A percentile compares a stretch with the other conserved stretches of the same genome.
Evolutionary conservation across 2,888 invertebrate genomes (phyloP).

Genomic region (Microctonus aethiopoides): DNA sequence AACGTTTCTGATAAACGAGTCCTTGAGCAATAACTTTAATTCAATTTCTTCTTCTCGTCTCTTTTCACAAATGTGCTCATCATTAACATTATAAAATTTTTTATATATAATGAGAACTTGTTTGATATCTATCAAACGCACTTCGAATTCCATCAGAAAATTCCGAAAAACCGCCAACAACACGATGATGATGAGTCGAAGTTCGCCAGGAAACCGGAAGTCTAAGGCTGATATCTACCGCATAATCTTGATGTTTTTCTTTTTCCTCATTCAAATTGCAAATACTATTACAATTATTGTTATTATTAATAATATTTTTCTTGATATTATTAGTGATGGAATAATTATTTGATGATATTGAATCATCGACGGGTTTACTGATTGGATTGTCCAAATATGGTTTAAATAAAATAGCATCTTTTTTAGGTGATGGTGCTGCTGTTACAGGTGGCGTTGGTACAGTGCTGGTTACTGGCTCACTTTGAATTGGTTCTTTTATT

Average conservation of each 20-base stretch:
- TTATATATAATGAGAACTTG: constrained; percentile 55
- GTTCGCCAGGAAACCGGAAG: constrained; percentile 57
- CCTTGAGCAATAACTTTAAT: no score
- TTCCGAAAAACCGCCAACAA: constrained; percentile 29
- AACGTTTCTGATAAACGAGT: not conserved
- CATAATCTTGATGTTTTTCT: constrained; percentile 49
- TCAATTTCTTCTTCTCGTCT: not conserved
- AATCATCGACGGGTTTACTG: constrained; percentile 63
- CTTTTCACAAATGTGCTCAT: not conserved
- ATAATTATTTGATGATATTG: not conserved
- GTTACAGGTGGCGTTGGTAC: constrained; percentile 50
- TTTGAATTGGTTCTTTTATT: constrained; percentile 39
- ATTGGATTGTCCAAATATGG: constrained; percentile 78
- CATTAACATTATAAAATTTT: constrained; percentile 13
- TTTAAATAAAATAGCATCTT: constrained; percentile 81
- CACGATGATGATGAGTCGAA: constrained; percentile 29
- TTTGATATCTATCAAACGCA: constrained; percentile 63
- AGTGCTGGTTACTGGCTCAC: constrained; percentile 54
- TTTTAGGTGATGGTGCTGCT: constrained; percentile 66
- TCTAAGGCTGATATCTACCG: constrained; percentile 57
- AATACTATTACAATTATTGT: constrained; percentile 57
- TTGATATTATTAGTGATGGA: constrained; percentile 12
- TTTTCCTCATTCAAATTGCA: constrained; percentile 58
- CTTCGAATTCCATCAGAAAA: constrained; percentile 50
- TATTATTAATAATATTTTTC: constrained; percentile 46